phyloP scores from a whole-genome alignment of 2,888 invertebrate species.

The Azorinus chamasolen region DNA sequence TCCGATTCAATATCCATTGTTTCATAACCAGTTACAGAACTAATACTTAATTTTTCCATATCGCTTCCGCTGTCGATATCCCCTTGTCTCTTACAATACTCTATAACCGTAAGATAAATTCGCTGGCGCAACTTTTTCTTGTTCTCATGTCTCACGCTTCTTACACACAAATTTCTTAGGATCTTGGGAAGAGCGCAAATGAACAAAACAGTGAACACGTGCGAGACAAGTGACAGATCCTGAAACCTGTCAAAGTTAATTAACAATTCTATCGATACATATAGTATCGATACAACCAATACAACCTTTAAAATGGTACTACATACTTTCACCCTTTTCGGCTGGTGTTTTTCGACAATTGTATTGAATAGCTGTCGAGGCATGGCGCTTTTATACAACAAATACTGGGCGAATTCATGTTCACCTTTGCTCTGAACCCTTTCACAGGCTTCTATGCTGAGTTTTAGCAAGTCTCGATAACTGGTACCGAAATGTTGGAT shows the following conservation, averaged over 20 bases:
- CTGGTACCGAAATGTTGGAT: slow-evolving; percentile 22
- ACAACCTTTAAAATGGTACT: slow-evolving; percentile 39
- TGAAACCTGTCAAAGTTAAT: slow-evolving; percentile 46
- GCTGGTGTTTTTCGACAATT: slow-evolving; percentile 33
- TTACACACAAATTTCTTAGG: no score
- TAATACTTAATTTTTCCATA: no score
- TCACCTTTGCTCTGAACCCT: neutral
- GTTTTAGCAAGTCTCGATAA: slow-evolving; percentile 32
- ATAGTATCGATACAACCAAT: slow-evolving; percentile 25
- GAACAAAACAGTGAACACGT: slow-evolving; percentile 52
- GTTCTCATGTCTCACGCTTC: no score
- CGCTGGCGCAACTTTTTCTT: no score
- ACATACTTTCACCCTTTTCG: slow-evolving; percentile 39
- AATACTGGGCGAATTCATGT: neutral
- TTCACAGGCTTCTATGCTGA: slow-evolving; percentile 35
- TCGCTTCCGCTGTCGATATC: no score
- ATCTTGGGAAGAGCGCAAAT: slow-evolving; percentile 54
- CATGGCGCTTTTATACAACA: slow-evolving; percentile 24
- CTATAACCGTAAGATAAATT: no score
- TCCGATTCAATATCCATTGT: no score
- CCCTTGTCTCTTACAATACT: no score
- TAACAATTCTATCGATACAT: slow-evolving; percentile 38
- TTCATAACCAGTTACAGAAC: no score
- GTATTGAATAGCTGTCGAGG: slow-evolving; percentile 23
- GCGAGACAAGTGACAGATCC: slow-evolving; percentile 47